These are phyloP conservation scores for Rhinophrynus dorsalis DNA, from an alignment of 2,797 vertebrate species.

Conservation along the genomic window DNA sequence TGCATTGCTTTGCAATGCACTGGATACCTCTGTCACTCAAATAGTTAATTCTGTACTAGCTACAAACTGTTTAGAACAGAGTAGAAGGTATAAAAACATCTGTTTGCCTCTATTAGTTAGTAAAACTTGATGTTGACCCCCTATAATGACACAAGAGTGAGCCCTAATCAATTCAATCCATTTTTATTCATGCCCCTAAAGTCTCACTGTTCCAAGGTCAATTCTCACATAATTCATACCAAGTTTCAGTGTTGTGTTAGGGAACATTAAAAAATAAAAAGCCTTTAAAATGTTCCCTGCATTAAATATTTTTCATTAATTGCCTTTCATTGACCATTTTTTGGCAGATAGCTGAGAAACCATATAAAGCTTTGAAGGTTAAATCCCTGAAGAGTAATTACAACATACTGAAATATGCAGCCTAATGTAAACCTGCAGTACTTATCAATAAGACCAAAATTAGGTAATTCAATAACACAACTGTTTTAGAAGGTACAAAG, in stretches of 20 bases:
- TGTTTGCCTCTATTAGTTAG: background rate
- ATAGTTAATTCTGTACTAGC: no score
- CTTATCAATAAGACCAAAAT: background rate
- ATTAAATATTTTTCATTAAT: background rate
- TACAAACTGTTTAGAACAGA: no score
- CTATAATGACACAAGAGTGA: background rate
- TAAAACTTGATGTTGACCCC: background rate
- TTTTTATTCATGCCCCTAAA: background rate
- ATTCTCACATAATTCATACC: slow-evolving; percentile 20
- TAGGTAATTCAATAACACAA: no score
- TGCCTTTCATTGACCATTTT: slow-evolving; percentile 18
- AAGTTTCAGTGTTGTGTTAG: background rate
- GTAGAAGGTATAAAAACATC: background rate
- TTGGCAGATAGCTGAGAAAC: slow-evolving; percentile 5
- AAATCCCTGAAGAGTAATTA: slow-evolving; percentile 15
- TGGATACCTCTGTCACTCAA: no score
- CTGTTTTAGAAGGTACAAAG: no score
- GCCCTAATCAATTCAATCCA: slow-evolving; percentile 4
- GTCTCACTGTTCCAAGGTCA: background rate
- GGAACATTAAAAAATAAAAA: background rate
- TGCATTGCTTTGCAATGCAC: no score
- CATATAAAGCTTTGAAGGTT: background rate
- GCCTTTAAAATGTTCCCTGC: background rate
- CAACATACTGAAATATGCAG: background rate
- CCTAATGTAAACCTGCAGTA: background rate